A percentile compares a stretch with the other conserved stretches of the same genome.
Conservation (phyloP, 2,888 invertebrate genomes). For the Idaea straminata region DNA sequence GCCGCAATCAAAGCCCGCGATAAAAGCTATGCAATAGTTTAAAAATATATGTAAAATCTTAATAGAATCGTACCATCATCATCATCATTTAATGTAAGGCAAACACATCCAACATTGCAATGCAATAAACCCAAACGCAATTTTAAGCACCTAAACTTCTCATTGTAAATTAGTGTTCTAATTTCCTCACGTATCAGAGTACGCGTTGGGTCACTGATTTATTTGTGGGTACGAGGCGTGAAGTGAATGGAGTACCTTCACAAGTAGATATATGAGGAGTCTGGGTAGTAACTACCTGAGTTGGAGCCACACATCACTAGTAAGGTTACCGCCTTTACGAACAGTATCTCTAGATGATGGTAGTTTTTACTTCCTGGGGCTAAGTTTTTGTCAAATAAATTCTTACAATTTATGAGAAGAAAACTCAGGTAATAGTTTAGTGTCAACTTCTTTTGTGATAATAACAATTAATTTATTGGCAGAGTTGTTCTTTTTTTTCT, state of each 20-base stretch:
- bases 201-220: conserved; percentile 65
- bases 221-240: conserved; percentile 77
- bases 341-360: neutral
- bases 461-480: too few species aligned
- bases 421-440: neutral
- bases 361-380: neutral
- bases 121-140: neutral
- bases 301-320: conserved; percentile 39
- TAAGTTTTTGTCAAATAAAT: neutral
- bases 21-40: too few species aligned
- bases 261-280: conserved; percentile 67
- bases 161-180: conserved; percentile 48
- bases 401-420: neutral
- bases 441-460: neutral
- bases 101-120: neutral
- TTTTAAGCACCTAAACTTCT: conserved; percentile 12
- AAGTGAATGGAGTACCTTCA: conserved; percentile 73
- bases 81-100: neutral
- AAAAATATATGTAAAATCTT: too few species aligned
- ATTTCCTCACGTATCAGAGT: conserved; percentile 54
- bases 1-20: too few species aligned
- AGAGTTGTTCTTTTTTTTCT: too few species aligned
- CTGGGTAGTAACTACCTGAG: conserved; percentile 55
- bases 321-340: conserved; percentile 6
- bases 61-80: neutral